phyloP scores from a whole-genome alignment of 2,888 invertebrate genomes.

The Glaucopsyche alexis region DNA sequence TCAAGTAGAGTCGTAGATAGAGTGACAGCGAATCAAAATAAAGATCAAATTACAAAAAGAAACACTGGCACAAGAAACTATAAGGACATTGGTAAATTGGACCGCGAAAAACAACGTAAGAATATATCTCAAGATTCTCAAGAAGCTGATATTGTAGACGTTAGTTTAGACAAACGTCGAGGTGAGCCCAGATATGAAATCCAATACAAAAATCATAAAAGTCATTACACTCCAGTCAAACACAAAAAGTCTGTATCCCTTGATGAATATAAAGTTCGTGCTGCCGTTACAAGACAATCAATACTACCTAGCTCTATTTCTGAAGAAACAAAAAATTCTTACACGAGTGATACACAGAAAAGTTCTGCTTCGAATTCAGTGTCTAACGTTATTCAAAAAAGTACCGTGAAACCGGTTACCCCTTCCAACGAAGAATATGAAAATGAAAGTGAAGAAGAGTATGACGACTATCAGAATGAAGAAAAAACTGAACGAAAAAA shows the following conservation, averaged over 20 bases:
- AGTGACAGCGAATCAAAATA: slow-evolving; percentile 51
- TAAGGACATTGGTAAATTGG: slow-evolving; percentile 63
- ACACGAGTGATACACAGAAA: slow-evolving; percentile 47
- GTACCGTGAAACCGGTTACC: slow-evolving; percentile 38
- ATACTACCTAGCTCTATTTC: slow-evolving; percentile 45
- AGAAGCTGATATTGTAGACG: slow-evolving; percentile 55
- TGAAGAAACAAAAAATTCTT: slow-evolving; percentile 51
- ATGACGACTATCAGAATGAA: slow-evolving; percentile 55
- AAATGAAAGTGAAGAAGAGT: slow-evolving; percentile 45
- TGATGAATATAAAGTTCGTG: slow-evolving; percentile 55
- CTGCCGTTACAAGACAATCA: slow-evolving; percentile 40
- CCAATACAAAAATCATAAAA: slow-evolving; percentile 59
- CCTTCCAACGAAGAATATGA: slow-evolving; percentile 38
- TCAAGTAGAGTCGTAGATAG: slow-evolving; percentile 62
- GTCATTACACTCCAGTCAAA: slow-evolving; percentile 58
- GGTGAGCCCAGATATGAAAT: slow-evolving; percentile 72
- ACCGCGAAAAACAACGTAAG: slow-evolving; percentile 50
- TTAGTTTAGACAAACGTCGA: slow-evolving; percentile 59
- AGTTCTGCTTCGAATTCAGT: slow-evolving; percentile 53
- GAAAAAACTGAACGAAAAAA: slow-evolving; percentile 49
- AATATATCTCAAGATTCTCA: slow-evolving; percentile 42
- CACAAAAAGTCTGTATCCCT: slow-evolving; percentile 58
- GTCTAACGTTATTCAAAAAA: slow-evolving; percentile 46
- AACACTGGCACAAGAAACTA: slow-evolving; percentile 52
- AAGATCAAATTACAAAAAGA: slow-evolving; percentile 54